Percentiles rank a stretch among this genome's conserved stretches.
phyloP scores from a whole-genome alignment of 2,113 vertebrate genomes.

The Menura novaehollandiae region DNA sequence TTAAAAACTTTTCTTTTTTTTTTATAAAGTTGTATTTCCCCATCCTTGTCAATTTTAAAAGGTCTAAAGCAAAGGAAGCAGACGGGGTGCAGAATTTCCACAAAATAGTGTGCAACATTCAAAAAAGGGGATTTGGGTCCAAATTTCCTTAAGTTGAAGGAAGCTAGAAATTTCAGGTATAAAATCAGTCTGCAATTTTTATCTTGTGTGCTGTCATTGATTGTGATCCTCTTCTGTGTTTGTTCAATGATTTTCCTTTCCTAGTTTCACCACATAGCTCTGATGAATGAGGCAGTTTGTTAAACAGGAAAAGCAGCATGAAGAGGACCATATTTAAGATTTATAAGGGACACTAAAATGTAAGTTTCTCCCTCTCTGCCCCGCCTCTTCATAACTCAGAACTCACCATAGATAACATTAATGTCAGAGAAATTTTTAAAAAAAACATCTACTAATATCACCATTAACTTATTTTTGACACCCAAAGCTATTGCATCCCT shows the following conservation, averaged over 20 bases:
- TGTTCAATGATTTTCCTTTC: background rate
- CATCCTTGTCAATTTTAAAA: background rate
- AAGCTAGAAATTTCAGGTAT: background rate
- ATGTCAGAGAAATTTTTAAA: background rate
- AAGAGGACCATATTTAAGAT: background rate
- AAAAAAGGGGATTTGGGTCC: background rate
- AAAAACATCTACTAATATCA: background rate
- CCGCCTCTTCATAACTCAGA: background rate
- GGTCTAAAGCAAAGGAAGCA: background rate
- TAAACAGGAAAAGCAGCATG: background rate
- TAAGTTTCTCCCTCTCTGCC: background rate
- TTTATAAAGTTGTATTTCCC: background rate
- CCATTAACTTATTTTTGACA: background rate
- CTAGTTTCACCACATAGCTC: background rate
- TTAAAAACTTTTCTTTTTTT: background rate
- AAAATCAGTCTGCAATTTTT: background rate
- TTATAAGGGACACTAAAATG: background rate
- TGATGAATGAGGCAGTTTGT: background rate
- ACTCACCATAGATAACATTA: background rate
- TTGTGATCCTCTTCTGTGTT: background rate
- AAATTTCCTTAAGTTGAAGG: background rate
- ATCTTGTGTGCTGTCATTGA: background rate
- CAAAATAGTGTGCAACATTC: background rate
- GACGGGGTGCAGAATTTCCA: background rate
- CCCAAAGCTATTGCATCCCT: background rate